Evolutionary conservation across 2,888 invertebrate species (phyloP).

Genomic region (Hyposoter didymator): DNA sequence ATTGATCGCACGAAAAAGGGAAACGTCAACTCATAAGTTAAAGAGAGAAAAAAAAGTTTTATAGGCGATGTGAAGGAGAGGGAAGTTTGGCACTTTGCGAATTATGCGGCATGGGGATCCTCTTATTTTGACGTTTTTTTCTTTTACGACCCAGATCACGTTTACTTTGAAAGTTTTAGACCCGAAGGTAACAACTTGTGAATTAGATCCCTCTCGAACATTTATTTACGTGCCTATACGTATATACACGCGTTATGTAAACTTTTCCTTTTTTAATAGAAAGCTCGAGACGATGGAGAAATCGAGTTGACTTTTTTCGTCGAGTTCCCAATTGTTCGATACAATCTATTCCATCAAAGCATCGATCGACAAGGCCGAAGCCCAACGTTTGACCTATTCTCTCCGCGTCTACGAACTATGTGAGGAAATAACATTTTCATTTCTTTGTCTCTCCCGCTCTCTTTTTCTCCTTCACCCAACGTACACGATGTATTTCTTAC

Average conservation of each 20-base stretch:
- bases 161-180: conserved; percentile 32
- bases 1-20: neutral
- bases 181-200: conserved; percentile 40
- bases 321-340: conserved; percentile 24
- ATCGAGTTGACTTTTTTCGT: conserved; percentile 41
- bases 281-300: conserved; percentile 32
- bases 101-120: conserved; percentile 16
- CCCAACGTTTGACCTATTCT: neutral
- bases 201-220: conserved; percentile 20
- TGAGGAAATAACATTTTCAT: conserved; percentile 45
- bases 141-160: conserved; percentile 38
- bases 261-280: neutral
- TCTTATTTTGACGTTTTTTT: conserved; percentile 1
- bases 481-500: neutral
- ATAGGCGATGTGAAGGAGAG: neutral
- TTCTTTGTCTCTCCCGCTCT: neutral
- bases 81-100: conserved; percentile 22
- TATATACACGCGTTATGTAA: neutral
- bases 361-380: neutral
- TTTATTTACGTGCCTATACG: conserved; percentile 6
- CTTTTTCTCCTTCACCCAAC: neutral
- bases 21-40: neutral
- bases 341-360: conserved; percentile 48
- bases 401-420: conserved; percentile 6
- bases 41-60: conserved; percentile 1